Percentiles rank a stretch among this genome's conserved stretches.
phyloP scores from a whole-genome alignment of 2,113 vertebrate genomes.

The Setophaga kirtlandii region DNA sequence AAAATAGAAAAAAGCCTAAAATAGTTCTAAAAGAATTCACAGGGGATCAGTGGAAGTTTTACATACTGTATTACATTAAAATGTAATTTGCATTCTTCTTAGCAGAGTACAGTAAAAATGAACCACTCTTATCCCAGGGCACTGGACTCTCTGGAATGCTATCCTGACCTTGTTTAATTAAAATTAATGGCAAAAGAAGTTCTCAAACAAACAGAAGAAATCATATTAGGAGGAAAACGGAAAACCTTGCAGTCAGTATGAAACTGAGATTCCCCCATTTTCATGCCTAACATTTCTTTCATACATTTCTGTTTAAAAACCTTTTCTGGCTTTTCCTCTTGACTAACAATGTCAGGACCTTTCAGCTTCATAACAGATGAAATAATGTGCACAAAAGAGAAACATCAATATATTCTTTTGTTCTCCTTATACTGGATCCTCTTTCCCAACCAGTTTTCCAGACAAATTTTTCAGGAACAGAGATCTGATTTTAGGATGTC shows the following conservation, averaged over 20 bases:
- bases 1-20: neutral
- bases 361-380: neutral
- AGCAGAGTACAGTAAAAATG: neutral
- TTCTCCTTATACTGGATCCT: neutral
- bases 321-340: neutral
- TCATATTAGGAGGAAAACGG: neutral
- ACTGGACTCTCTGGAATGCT: neutral
- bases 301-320: neutral
- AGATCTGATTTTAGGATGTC: neutral
- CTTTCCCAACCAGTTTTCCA: neutral
- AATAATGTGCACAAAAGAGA: neutral
- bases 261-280: neutral
- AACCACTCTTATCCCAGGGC: neutral
- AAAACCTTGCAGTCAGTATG: neutral
- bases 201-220: neutral
- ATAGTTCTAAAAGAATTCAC: neutral
- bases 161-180: neutral
- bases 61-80: neutral
- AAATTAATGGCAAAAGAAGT: neutral
- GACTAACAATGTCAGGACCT: neutral
- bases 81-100: neutral
- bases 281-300: neutral
- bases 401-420: neutral
- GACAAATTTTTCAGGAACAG: neutral
- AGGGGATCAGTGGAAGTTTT: neutral